Conservation (phyloP, 1,140 invertebrate genomes). For the Tenebrio molitor region DNA sequence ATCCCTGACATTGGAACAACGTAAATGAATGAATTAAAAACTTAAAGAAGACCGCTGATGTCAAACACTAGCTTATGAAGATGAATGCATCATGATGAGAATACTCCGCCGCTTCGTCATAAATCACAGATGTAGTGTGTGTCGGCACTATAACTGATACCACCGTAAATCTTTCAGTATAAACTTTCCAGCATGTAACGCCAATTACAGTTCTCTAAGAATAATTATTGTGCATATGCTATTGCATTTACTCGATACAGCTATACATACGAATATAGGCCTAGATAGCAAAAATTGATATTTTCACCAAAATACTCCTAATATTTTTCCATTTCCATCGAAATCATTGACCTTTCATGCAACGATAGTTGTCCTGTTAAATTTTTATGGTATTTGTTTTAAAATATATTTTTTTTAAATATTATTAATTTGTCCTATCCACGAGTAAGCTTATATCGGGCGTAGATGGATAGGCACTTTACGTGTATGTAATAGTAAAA, state of each 20-base stretch:
- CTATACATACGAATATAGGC: no score
- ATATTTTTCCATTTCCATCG: no score
- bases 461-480: no score
- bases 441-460: no score
- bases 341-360: no score
- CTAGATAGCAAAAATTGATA: no score
- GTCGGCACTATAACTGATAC: slow-evolving; percentile 31
- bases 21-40: slow-evolving; percentile 10
- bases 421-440: no score
- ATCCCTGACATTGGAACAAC: neutral
- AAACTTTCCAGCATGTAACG: slow-evolving; percentile 15
- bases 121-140: slow-evolving; percentile 19
- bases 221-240: slow-evolving; percentile 21
- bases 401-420: no score
- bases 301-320: no score
- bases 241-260: slow-evolving; percentile 17
- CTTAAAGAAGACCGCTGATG: neutral
- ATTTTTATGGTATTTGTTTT: no score
- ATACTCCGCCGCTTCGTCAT: slow-evolving; percentile 26
- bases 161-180: slow-evolving; percentile 14
- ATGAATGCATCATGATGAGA: slow-evolving; percentile 5
- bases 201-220: slow-evolving; percentile 12
- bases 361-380: no score
- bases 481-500: no score
- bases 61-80: slow-evolving; percentile 21